Evolutionary conservation across 1,140 invertebrate genomes (phyloP).

Genomic region (Euura saliciscinereae): DNA sequence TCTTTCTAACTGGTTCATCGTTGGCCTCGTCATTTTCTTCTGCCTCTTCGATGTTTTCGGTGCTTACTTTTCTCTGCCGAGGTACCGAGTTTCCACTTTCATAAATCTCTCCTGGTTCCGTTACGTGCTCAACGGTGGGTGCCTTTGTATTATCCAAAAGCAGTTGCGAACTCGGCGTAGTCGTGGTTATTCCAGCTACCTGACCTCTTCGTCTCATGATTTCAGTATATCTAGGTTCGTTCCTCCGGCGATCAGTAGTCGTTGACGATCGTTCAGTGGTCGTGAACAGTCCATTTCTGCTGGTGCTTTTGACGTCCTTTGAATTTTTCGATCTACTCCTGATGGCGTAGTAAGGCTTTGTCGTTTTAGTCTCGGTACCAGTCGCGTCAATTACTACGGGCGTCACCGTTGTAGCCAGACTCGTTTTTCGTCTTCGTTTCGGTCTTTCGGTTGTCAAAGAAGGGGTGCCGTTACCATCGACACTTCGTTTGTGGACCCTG

Average conservation of each 20-base stretch:
- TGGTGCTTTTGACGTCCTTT: constrained; percentile 24
- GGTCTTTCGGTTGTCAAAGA: constrained; percentile 1
- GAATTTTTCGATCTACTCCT: constrained; percentile 33
- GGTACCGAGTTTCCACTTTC: constrained; percentile 17
- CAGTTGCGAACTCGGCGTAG: background rate
- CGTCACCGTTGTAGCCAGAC: background rate
- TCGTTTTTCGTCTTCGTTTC: background rate
- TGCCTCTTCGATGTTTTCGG: background rate
- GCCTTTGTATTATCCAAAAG: constrained; percentile 6
- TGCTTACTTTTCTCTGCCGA: constrained; percentile 4
- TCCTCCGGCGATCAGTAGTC: constrained; percentile 31
- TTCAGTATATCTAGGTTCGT: constrained; percentile 41
- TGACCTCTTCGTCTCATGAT: constrained; percentile 18
- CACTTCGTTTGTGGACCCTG: constrained; percentile 30
- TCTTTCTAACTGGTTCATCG: constrained; percentile 9
- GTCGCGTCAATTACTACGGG: background rate
- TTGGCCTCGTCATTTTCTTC: constrained; percentile 21
- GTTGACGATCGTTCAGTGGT: constrained; percentile 9
- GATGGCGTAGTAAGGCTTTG: constrained; percentile 31
- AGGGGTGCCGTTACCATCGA: constrained; percentile 12
- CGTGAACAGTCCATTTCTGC: constrained; percentile 35
- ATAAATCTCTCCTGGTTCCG: constrained; percentile 18
- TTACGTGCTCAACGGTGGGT: background rate
- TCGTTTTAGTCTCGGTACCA: background rate
- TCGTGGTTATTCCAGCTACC: background rate